A percentile compares a stretch with the other conserved stretches of the same genome.
Conservation (phyloP, 1,140 invertebrate genomes). For the Trachymyrmex septentrionalis region DNA sequence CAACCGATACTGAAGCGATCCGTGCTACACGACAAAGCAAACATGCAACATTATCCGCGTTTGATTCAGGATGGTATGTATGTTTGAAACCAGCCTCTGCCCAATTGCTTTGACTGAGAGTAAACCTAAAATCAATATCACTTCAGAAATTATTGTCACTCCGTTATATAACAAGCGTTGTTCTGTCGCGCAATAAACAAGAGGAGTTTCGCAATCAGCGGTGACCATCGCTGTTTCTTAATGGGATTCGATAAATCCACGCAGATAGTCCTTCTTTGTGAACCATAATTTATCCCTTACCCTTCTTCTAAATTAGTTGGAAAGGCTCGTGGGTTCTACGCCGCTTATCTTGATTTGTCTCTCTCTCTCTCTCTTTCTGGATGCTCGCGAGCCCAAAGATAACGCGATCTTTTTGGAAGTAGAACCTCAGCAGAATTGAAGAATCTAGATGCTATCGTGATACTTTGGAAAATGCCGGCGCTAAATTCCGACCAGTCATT, state of each 20-base stretch:
- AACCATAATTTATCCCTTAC: slow-evolving; percentile 76
- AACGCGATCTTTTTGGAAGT: slow-evolving; percentile 28
- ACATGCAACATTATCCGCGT: background rate
- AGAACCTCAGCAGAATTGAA: background rate
- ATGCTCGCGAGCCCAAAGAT: background rate
- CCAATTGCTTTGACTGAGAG: background rate
- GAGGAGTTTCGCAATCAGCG: slow-evolving; percentile 26
- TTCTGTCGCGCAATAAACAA: background rate
- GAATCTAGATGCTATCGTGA: slow-evolving; percentile 9
- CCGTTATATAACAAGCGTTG: too few species aligned
- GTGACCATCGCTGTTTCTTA: slow-evolving; percentile 26
- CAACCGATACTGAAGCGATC: background rate
- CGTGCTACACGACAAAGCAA: slow-evolving; percentile 31
- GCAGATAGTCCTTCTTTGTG: slow-evolving; percentile 36
- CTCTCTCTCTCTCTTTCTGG: slow-evolving; percentile 62
- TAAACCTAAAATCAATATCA: slow-evolving; percentile 15
- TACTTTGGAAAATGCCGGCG: slow-evolving; percentile 7
- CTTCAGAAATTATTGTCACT: background rate
- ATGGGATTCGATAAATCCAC: slow-evolving; percentile 51
- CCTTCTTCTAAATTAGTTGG: slow-evolving; percentile 67
- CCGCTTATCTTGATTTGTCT: slow-evolving; percentile 76
- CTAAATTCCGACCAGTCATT: slow-evolving; percentile 51
- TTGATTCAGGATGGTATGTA: background rate
- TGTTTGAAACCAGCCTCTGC: background rate
- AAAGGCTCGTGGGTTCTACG: slow-evolving; percentile 65